Base-by-base conservation (phyloP, 2,113 vertebrate species). In the Perca flavescens region DNA sequence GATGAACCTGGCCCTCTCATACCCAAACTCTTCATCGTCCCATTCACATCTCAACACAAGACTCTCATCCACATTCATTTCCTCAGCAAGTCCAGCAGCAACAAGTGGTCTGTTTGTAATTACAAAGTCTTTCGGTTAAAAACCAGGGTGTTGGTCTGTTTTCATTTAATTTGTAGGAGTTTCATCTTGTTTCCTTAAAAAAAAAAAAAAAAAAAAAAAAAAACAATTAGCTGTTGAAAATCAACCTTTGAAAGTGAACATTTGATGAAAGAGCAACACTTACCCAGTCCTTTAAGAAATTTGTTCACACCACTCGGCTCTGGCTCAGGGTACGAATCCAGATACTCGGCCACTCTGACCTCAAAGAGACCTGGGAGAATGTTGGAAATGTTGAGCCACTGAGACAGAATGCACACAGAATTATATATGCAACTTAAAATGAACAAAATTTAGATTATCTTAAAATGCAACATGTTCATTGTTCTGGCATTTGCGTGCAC, bases 231-330 rank as follows among this genome's bases (percentile, higher is more conserved):
- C 46, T 34, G 62, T 22, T 79, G 22, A 36, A 63, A 73, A 34
- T 19, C 0, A 56, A 56, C 47, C 50, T 22, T 47, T 75, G 8
- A n/a, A 21, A 68, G 56, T 10, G 17, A 68, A 28, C 1, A 2
- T 49, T 10, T 62, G 43, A 61, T 19, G 31, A 57, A 1, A 31
- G 3, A 47, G 49, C 2, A 19, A 1, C 61, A 87, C 95, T 96
- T 90, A 99, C 98, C 97, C 6, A 99, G 95, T 85, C 96, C 98
- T 82, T 97, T 97, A 71, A 99, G 94, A 92, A 99, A 98, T 93
- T 91, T 97, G 93, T 99, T 98, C 89, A 99, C 90, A 5, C 97
- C 96, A 21, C 96, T 97, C 28, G 95, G 95, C 86, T 97, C 97
- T 0, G 95, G 91, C 62, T 97, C 98, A 56, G 97, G 94, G 88